Conservation (phyloP, 2,797 vertebrate genomes). For the Acanthurus lineatus region DNA sequence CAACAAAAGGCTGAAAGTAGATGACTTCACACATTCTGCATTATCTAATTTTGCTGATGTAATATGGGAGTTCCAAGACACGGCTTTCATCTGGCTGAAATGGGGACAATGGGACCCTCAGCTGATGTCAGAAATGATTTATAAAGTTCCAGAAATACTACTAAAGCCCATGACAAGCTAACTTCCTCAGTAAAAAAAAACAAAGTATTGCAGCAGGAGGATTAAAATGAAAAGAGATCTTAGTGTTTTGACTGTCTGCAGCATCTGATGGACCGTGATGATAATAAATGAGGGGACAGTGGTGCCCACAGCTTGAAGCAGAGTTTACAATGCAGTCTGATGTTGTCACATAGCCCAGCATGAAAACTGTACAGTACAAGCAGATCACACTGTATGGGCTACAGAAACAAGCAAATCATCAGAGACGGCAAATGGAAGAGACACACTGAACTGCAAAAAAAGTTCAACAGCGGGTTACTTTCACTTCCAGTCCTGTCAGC, state of each 20-base stretch:
- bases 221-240: slow-evolving; percentile 50
- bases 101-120: slow-evolving; percentile 30
- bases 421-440: slow-evolving; percentile 24
- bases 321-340: slow-evolving; percentile 66
- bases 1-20: slow-evolving; percentile 18
- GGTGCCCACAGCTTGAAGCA: slow-evolving; percentile 41
- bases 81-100: neutral
- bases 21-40: slow-evolving; percentile 34
- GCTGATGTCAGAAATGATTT: slow-evolving; percentile 51
- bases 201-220: slow-evolving; percentile 22
- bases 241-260: slow-evolving; percentile 77
- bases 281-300: slow-evolving; percentile 48
- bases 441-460: slow-evolving; percentile 13
- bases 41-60: slow-evolving; percentile 30
- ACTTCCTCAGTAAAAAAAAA: slow-evolving; percentile 16
- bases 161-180: slow-evolving; percentile 9
- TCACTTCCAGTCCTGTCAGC: slow-evolving; percentile 30
- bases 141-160: slow-evolving; percentile 39
- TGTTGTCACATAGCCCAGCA: slow-evolving; percentile 57
- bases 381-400: slow-evolving; percentile 39
- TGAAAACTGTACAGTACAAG: slow-evolving; percentile 31
- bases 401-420: slow-evolving; percentile 46
- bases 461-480: slow-evolving; percentile 34
- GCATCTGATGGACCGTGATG: slow-evolving; percentile 60
- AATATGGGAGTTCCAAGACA: slow-evolving; percentile 29